Evolutionary conservation across 2,888 invertebrate genomes (phyloP).

Genomic region (Camponotus fellah): DNA sequence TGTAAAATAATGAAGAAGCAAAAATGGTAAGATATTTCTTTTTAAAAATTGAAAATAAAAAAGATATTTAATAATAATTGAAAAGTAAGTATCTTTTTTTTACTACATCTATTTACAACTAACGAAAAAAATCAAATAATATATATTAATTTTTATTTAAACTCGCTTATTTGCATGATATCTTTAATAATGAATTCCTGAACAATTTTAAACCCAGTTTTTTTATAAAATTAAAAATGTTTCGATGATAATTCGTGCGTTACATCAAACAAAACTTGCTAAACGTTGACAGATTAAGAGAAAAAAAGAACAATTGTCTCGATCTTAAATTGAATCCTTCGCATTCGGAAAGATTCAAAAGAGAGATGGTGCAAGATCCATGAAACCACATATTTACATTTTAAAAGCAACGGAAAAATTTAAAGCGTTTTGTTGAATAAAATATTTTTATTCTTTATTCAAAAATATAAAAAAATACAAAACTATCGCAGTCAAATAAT

Average conservation of each 20-base stretch:
- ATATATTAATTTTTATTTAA: not conserved
- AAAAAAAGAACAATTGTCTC: too few relatives aligned
- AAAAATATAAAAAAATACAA: not conserved
- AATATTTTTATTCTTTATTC: not conserved
- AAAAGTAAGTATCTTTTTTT: not conserved
- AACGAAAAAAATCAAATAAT: not conserved
- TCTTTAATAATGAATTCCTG: not conserved
- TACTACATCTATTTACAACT: not conserved
- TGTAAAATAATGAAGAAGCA: not conserved
- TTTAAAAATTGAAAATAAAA: not conserved
- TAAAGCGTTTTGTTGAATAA: not conserved
- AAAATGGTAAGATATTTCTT: not conserved
- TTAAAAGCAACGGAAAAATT: constrained; percentile 14
- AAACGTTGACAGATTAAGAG: not conserved
- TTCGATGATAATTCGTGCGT: not conserved
- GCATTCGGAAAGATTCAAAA: constrained; percentile 45
- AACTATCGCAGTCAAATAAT: not conserved
- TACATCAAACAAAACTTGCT: not conserved
- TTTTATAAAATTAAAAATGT: not conserved
- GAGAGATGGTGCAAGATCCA: constrained; percentile 61
- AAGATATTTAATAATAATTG: not conserved
- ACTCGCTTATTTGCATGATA: not conserved
- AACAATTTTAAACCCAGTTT: not conserved
- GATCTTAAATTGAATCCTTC: too few relatives aligned
- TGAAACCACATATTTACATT: constrained; percentile 42